Conservation (phyloP, 2,113 vertebrate genomes). For the Centropus unirufus region DNA sequence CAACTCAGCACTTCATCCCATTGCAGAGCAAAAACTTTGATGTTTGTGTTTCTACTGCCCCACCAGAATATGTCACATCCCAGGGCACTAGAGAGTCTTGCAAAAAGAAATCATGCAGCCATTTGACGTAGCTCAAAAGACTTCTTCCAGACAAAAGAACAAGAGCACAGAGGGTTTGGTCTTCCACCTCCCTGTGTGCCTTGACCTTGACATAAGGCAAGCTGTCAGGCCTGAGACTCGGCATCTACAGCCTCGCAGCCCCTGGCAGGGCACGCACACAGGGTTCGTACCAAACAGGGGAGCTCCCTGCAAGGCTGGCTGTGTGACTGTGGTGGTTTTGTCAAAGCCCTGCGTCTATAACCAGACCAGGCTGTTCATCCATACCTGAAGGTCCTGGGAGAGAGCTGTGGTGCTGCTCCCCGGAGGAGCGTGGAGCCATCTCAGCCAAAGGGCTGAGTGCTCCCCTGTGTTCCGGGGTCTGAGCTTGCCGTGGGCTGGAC, state of each 20-base stretch:
- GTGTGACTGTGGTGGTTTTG: background rate
- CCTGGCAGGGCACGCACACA: accelerated
- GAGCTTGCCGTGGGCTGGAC: background rate
- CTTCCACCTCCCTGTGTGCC: background rate
- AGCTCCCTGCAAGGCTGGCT: background rate
- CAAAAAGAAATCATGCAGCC: background rate
- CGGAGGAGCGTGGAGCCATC: background rate
- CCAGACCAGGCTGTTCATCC: too few relatives aligned
- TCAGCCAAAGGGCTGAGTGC: background rate
- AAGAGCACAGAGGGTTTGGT: background rate
- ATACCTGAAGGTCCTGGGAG: background rate
- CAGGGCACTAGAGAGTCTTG: background rate
- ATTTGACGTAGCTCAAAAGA: background rate
- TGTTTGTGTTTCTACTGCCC: background rate
- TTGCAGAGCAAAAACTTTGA: background rate
- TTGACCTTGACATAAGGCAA: background rate
- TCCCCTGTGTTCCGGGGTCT: accelerated
- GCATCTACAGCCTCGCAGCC: background rate
- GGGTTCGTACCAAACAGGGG: background rate
- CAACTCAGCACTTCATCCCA: background rate
- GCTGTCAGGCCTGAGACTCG: background rate
- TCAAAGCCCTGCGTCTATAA: background rate
- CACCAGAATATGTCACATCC: background rate
- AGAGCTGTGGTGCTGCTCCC: background rate
- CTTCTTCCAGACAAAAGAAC: background rate